Conservation (phyloP, 1,140 invertebrate genomes). For the Whitmania pigra region DNA sequence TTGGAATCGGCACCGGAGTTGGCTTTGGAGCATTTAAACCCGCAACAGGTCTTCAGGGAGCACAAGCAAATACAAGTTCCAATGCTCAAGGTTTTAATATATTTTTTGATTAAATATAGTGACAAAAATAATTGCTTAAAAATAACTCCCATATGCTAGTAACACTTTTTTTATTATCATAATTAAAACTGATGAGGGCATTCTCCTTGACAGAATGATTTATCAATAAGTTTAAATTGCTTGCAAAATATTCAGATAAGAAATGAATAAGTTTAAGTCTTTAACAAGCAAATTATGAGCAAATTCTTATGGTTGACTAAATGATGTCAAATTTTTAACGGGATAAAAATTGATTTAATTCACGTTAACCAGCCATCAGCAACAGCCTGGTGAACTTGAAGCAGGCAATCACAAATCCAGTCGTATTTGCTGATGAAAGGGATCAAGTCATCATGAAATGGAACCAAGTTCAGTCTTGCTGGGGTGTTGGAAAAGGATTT, state of each 20-base stretch:
- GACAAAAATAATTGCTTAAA: neutral
- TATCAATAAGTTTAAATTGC: neutral
- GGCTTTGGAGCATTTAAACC: conserved; percentile 1
- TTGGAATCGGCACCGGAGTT: conserved; percentile 22
- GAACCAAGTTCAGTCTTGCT: conserved; percentile 83
- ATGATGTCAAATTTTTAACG: neutral
- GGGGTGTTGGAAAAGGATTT: conserved; percentile 64
- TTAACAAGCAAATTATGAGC: too few species aligned
- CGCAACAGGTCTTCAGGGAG: neutral
- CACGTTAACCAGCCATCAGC: neutral
- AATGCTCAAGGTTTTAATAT: neutral
- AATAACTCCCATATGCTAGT: neutral
- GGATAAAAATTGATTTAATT: neutral
- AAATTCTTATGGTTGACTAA: too few species aligned
- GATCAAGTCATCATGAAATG: conserved; percentile 79
- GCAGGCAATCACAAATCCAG: conserved; percentile 62
- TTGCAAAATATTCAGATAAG: neutral
- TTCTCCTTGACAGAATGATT: neutral
- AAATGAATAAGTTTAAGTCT: too few species aligned
- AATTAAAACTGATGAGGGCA: neutral
- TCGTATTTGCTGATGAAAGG: conserved; percentile 78
- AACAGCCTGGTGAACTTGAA: conserved; percentile 38
- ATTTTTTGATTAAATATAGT: neutral
- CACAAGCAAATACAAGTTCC: neutral
- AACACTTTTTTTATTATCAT: neutral